Evolutionary conservation across 2,113 vertebrate genomes (phyloP).

Genomic region (Numida meleagris): DNA sequence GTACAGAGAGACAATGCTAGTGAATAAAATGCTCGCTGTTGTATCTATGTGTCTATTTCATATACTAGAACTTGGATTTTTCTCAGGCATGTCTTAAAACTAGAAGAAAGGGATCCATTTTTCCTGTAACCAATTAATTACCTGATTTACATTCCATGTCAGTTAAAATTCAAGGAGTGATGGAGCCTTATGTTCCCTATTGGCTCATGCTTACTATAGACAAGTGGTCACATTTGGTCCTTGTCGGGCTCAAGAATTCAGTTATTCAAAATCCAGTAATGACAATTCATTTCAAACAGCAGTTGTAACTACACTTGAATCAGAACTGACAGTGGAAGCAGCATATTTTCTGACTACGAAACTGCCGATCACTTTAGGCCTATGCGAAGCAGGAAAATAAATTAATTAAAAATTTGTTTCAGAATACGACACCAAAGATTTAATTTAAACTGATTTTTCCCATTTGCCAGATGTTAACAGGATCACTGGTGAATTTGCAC

Average conservation of each 20-base stretch:
- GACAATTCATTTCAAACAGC: not conserved
- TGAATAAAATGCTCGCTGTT: not conserved
- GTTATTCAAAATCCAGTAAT: constrained; percentile 8
- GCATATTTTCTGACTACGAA: not conserved
- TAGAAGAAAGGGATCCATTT: not conserved
- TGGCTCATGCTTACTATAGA: not conserved
- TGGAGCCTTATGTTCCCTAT: not conserved
- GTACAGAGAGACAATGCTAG: not conserved
- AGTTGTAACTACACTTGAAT: not conserved
- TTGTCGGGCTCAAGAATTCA: not conserved
- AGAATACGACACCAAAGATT: constrained; percentile 5
- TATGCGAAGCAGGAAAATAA: not conserved
- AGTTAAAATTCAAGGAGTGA: constrained; percentile 7
- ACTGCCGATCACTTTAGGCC: not conserved
- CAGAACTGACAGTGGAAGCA: not conserved
- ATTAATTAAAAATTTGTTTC: constrained; percentile 9
- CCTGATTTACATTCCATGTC: not conserved
- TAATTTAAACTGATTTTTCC: not conserved
- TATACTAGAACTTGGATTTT: not conserved
- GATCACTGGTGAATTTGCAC: constrained; percentile 27
- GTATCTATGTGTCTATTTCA: not conserved
- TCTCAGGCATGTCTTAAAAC: not conserved
- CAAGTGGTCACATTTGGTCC: not conserved
- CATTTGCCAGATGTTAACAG: constrained; percentile 47
- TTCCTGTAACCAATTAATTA: not conserved